Conservation (phyloP, 2,888 invertebrate species). For the Oscheius sp. region DNA sequence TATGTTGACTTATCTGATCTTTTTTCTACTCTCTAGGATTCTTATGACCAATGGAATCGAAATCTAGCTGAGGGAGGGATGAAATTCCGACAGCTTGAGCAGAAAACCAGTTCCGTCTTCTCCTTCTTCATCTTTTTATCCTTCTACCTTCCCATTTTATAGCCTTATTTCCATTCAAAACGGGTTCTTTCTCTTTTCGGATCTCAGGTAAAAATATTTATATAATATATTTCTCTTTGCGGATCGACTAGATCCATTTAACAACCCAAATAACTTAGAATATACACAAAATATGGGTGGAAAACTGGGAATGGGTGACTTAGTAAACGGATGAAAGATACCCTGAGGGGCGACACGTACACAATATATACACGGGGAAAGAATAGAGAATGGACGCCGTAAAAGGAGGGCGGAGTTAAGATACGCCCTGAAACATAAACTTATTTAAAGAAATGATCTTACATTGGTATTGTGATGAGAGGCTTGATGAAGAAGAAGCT, state of each 20-base stretch:
- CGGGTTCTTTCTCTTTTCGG: conserved; percentile 10
- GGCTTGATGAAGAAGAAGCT: conserved; percentile 71
- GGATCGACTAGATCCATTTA: neutral
- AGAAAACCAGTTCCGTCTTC: neutral
- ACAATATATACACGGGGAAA: conserved; percentile 17
- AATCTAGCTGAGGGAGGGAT: neutral
- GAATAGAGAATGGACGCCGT: neutral
- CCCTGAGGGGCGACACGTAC: conserved; percentile 24
- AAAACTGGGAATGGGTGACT: neutral
- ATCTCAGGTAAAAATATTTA: conserved; percentile 14
- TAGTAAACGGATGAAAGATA: neutral
- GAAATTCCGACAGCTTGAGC: neutral
- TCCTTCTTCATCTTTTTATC: neutral
- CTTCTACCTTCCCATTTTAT: neutral
- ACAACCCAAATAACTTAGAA: neutral
- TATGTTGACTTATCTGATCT: neutral
- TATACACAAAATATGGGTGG: neutral
- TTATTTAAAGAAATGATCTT: neutral
- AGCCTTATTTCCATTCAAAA: neutral
- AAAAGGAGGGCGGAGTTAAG: neutral
- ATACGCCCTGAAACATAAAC: neutral
- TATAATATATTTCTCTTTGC: neutral
- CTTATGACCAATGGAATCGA: neutral
- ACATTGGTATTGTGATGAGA: conserved; percentile 65
- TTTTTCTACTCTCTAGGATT: conserved; percentile 3